Percentiles rank a stretch among this genome's conserved stretches.
These are phyloP conservation scores for Drosophila trichaetosa DNA, from an alignment of 2,888 invertebrate genomes.

Conservation along the genomic window DNA sequence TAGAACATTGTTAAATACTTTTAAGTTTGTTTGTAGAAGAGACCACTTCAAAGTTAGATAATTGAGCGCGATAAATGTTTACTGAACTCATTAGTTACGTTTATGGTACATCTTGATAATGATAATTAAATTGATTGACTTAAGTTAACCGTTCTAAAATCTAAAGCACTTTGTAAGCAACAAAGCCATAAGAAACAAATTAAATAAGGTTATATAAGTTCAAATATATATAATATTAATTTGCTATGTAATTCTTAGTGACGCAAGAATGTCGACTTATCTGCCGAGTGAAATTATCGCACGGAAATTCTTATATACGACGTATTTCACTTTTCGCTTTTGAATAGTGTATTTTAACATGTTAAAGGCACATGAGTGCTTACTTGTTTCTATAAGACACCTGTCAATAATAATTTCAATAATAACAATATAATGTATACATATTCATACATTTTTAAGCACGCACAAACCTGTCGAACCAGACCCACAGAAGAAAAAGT, in stretches of 20 bases:
- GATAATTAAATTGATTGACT: constrained; percentile 27
- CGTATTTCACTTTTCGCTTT: background rate
- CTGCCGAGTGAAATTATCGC: background rate
- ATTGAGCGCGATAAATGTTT: constrained; percentile 4
- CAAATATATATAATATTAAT: background rate
- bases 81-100: constrained; percentile 14
- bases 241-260: background rate
- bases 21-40: background rate
- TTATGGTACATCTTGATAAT: constrained; percentile 24
- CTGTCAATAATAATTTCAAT: constrained; percentile 25
- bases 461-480: constrained; percentile 60
- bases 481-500: constrained; percentile 49
- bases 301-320: background rate
- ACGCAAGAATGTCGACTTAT: background rate
- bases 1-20: background rate
- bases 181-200: background rate
- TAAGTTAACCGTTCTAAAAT: background rate
- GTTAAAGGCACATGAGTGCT: constrained; percentile 10
- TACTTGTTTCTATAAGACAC: constrained; percentile 36
- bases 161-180: constrained; percentile 2
- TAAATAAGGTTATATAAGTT: background rate
- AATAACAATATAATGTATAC: constrained; percentile 24
- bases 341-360: background rate
- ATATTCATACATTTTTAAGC: constrained; percentile 16
- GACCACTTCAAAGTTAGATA: constrained; percentile 20